phyloP scores from a whole-genome alignment of 1,140 invertebrate species.

The Drosophila obscura region DNA sequence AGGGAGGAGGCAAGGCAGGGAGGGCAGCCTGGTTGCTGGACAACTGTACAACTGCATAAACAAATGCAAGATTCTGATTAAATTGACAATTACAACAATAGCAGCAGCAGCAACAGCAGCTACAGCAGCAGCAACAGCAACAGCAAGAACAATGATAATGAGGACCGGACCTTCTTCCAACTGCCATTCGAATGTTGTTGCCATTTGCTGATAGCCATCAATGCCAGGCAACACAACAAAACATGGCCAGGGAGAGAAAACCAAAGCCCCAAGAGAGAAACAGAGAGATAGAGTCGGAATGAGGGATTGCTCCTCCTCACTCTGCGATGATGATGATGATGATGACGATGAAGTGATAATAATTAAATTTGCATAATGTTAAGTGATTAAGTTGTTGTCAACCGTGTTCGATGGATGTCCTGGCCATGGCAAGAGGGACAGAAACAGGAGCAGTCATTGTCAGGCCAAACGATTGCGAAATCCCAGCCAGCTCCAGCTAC shows the following conservation, averaged over 20 bases:
- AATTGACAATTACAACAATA: slow-evolving; percentile 51
- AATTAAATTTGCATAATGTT: slow-evolving; percentile 80
- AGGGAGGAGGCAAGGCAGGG: not conserved
- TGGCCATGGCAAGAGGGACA: slow-evolving; percentile 11
- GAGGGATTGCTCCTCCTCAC: slow-evolving; percentile 3
- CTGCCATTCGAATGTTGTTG: slow-evolving; percentile 37
- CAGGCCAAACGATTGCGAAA: slow-evolving; percentile 61
- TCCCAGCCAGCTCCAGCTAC: slow-evolving; percentile 35
- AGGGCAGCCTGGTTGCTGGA: slow-evolving; percentile 5
- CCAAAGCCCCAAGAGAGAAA: slow-evolving; percentile 3
- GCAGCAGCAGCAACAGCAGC: too few species aligned
- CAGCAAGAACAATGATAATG: slow-evolving; percentile 51
- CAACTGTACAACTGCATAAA: slow-evolving; percentile 58
- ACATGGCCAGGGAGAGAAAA: slow-evolving; percentile 35
- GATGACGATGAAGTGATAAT: slow-evolving; percentile 78
- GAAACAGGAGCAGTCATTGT: slow-evolving; percentile 17
- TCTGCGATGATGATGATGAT: slow-evolving; percentile 28
- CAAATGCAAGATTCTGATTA: slow-evolving; percentile 66
- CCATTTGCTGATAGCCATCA: slow-evolving; percentile 73
- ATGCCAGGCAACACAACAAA: slow-evolving; percentile 49
- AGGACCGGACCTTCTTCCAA: slow-evolving; percentile 20
- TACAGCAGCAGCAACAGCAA: not conserved
- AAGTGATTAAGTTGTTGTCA: slow-evolving; percentile 79
- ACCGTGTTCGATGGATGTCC: slow-evolving; percentile 48
- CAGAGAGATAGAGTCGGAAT: not conserved